A percentile compares a stretch with the other conserved stretches of the same genome.
Evolutionary conservation across 1,140 invertebrate genomes (phyloP).

Genomic region (Scaptomyza montana): DNA sequence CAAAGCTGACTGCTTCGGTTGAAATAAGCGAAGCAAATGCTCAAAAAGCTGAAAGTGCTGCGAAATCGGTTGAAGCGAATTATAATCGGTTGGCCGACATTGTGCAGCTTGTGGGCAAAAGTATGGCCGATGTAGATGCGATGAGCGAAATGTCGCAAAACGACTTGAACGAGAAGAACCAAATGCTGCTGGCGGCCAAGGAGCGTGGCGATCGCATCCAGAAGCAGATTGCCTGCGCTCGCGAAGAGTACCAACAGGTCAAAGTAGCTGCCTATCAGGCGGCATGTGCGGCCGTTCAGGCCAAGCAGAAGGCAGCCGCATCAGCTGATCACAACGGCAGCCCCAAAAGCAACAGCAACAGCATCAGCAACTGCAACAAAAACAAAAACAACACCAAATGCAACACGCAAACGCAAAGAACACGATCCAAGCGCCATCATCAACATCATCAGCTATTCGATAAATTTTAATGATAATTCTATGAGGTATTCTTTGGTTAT

Average conservation of each 20-base stretch:
- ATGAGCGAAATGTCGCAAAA: slow-evolving; percentile 85
- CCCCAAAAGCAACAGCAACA: neutral
- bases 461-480: too few relatives aligned
- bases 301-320: slow-evolving; percentile 70
- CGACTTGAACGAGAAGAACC: slow-evolving; percentile 86
- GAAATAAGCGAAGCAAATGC: slow-evolving; percentile 86
- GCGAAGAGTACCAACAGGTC: slow-evolving; percentile 85
- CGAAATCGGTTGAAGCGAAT: slow-evolving; percentile 85
- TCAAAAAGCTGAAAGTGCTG: slow-evolving; percentile 85
- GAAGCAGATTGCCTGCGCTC: slow-evolving; percentile 85
- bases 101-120: slow-evolving; percentile 84
- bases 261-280: slow-evolving; percentile 86
- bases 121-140: slow-evolving; percentile 85
- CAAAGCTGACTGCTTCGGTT: slow-evolving; percentile 85
- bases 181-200: slow-evolving; percentile 86
- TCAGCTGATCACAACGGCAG: neutral
- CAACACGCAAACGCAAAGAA: neutral
- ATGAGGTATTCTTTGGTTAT: too few relatives aligned
- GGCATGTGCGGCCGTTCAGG: slow-evolving; percentile 86
- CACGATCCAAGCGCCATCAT: neutral
- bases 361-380: neutral
- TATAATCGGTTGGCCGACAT: slow-evolving; percentile 74
- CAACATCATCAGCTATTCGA: neutral
- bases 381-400: neutral
- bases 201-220: slow-evolving; percentile 85